Evolutionary conservation across 2,113 vertebrate genomes (phyloP), one percentile per base, ranked within the genome.

Genomic region (Phodopus roborovskii): DNA sequence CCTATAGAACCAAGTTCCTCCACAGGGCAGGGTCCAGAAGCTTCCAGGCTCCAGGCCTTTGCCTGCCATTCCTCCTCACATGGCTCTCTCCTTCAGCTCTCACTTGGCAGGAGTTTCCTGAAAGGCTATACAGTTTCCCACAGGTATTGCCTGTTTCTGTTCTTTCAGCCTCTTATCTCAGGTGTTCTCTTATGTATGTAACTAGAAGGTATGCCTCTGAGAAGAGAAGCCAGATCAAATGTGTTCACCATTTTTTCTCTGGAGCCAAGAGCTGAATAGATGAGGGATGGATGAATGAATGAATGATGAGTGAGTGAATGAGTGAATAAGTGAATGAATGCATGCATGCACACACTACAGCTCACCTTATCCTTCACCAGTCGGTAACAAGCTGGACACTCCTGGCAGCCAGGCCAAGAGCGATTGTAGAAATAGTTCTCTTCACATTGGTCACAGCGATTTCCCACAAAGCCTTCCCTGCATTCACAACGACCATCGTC

Each of bases 351-450:
- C 33, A 53, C 36, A 42, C 13, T 62, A 16, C 0, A 10, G 64
- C 98, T 97, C 88, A 99, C 99, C 99, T 99, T 99, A 94, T 99
- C 99, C 88, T 99, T 99, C 70, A 99, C 99, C 58, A 99, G 96
- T 71, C 99, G 98, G 98, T 99, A 99, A 92, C 99, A 99, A 70
- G 99, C 99, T 0, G 99, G 99, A 75, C 99, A 99, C 96, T 99
- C 99, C 97, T 99, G 99, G 97, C 99, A 99, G 83, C 99, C 99
- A 0, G 99, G 99, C 66, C 98, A 98, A 0, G 99, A 99, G 75
- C 99, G 99, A 97, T 99, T 99, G 98, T 99, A 99, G 99, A 99
- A 99, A 95, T 99, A 99, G 95, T 99, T 99, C 97, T 99, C 99
- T 96, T 99, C 99, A 10, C 99, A 99, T 96, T 99, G 99, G 98